Evolutionary conservation across 1,140 invertebrate species (phyloP), one percentile per base, ranked within the genome.

Genomic region (Tetramorium parvispinum): DNA sequence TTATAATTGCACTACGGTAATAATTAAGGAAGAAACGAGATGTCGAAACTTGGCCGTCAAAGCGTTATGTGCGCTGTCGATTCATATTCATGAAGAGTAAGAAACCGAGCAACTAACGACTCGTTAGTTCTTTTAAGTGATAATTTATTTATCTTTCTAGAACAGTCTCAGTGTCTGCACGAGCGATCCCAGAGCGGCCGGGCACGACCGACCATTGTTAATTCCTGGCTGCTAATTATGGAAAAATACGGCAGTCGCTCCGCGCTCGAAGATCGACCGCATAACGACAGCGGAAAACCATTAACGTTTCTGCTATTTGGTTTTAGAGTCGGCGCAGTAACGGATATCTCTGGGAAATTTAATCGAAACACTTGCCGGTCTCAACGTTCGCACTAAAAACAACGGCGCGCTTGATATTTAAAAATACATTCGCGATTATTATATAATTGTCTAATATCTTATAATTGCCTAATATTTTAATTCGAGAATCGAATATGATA

Each of bases 71-170:
- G 76, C 59, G 49, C 73, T 37, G 77, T 13, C 55, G 66, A 91
- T 92, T 75, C 91, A 92, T 93, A 92, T 92, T 92, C 92, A 93
- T 90, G 90, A 93, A 85, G 49, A 37, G 87, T 83, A 92, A 91
- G 88, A 92, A 91, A 82, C 81, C 88, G 88, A 88, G 88, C 91
- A 92, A 89, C 88, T 88, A 89, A 85, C 81, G 82, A 89, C 85
- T 92, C 89, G 91, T 93, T 92, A 93, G 91, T 89, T 92, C 88
- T 90, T 91, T 79, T 83, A 86, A 92, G 91, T 91, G 92, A 93
- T 93, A 93, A 93, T 93, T 91, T 93, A 91, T 93, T 93, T 93
- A 93, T 93, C 91, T 92, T 91, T 90, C 91, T 93, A 85, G 92
- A 93, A 90, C 91, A 91, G 92, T 89, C 90, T 89, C 75, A 76